Conservation (phyloP, 2,797 vertebrate species). For the Phalanger gymnotis region DNA sequence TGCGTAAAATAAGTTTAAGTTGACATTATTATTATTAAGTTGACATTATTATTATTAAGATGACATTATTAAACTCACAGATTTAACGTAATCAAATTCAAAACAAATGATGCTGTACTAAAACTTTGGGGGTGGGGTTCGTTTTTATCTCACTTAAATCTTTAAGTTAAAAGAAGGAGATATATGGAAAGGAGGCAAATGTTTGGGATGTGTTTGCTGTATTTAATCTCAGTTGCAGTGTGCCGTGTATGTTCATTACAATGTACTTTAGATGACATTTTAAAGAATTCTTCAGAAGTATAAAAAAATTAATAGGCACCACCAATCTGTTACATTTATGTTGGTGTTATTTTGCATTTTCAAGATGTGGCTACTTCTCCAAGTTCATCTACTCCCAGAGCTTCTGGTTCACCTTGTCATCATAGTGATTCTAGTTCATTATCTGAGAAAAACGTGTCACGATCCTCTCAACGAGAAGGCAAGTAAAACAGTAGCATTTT, state of each 20-base stretch:
- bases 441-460: slow-evolving; percentile 91
- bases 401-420: slow-evolving; percentile 89
- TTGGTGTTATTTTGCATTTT: slow-evolving; percentile 67
- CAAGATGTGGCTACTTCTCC: slow-evolving; percentile 90
- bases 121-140: neutral
- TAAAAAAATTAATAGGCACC: slow-evolving; percentile 47
- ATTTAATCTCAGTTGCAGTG: neutral
- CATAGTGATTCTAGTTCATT: slow-evolving; percentile 87
- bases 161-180: neutral
- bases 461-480: slow-evolving; percentile 93
- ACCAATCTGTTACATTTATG: slow-evolving; percentile 43
- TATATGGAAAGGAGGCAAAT: neutral
- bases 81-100: neutral
- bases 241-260: neutral
- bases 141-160: neutral
- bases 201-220: neutral
- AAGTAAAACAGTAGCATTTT: slow-evolving; percentile 56
- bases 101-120: neutral
- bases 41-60: neutral
- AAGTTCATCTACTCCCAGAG: slow-evolving; percentile 88
- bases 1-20: neutral
- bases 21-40: neutral
- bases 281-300: slow-evolving; percentile 26
- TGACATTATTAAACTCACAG: neutral
- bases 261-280: neutral